Evolutionary conservation across 2,888 invertebrate species (phyloP).

Genomic region (Chironomus tentans): DNA sequence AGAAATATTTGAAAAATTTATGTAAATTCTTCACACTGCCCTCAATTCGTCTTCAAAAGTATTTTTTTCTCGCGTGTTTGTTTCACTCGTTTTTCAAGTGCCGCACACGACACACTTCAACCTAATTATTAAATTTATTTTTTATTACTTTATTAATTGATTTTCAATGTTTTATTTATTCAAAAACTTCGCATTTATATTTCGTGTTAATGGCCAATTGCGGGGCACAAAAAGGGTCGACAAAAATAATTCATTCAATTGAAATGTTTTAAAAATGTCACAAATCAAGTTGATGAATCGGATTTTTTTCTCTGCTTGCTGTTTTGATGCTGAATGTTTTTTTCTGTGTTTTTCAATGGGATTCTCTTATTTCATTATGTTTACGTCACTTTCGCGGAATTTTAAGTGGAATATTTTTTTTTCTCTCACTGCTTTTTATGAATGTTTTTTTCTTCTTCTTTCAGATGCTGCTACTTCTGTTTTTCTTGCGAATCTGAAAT

Average conservation of each 20-base stretch:
- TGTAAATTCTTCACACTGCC: too few species aligned
- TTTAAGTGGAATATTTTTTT: not conserved
- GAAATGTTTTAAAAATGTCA: not conserved
- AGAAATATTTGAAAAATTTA: too few species aligned
- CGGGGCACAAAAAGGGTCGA: too few species aligned
- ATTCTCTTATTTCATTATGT: not conserved
- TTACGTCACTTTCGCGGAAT: not conserved
- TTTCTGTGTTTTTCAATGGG: not conserved
- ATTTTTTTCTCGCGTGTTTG: not conserved
- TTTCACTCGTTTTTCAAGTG: too few species aligned
- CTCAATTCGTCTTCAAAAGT: not conserved
- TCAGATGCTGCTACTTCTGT: not conserved
- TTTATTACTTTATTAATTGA: not conserved
- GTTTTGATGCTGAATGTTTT: not conserved
- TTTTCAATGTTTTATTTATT: not conserved
- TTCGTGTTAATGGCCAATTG: too few species aligned
- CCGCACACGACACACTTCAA: not conserved
- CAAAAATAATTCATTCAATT: too few species aligned
- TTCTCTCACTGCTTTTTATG: not conserved
- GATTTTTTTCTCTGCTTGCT: too few species aligned
- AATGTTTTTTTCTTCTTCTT: not conserved
- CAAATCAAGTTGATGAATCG: not conserved
- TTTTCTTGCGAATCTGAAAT: too few species aligned
- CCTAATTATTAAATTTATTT: not conserved
- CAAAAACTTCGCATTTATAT: too few species aligned